Conservation (phyloP, 2,888 invertebrate genomes). For the Aspidiotus rigidus region DNA sequence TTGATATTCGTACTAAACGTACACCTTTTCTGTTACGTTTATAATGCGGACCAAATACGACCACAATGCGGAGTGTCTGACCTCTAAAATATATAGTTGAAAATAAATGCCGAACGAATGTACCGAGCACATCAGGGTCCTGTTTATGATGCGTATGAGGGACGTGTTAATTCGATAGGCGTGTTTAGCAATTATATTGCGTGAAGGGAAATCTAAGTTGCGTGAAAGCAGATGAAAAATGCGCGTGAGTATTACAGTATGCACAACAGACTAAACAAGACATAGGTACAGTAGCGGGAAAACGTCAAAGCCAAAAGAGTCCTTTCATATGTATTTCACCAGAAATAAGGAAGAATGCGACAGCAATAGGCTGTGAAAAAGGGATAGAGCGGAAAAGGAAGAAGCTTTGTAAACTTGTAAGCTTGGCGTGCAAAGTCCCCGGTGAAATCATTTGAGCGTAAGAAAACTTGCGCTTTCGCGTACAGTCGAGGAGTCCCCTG, state of each 20-base stretch:
- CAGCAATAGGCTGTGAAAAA: neutral
- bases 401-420: slow-evolving; percentile 18
- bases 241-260: neutral
- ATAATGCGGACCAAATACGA: slow-evolving; percentile 21
- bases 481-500: slow-evolving; percentile 21
- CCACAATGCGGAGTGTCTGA: slow-evolving; percentile 6
- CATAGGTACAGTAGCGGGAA: neutral
- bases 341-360: neutral
- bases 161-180: slow-evolving; percentile 29
- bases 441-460: slow-evolving; percentile 32
- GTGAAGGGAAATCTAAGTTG: slow-evolving; percentile 28
- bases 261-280: neutral
- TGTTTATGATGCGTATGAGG: neutral
- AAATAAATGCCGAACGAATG: no score
- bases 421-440: slow-evolving; percentile 27
- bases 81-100: no score
- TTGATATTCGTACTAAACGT: no score
- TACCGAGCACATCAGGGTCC: no score
- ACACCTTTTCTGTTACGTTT: slow-evolving; percentile 20
- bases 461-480: slow-evolving; percentile 26
- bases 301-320: no score
- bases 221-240: slow-evolving; percentile 16
- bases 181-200: slow-evolving; percentile 29
- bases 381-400: slow-evolving; percentile 14
- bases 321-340: no score